Evolutionary conservation across 1,140 invertebrate genomes (phyloP).

Genomic region (Helicorthomorpha holstii): DNA sequence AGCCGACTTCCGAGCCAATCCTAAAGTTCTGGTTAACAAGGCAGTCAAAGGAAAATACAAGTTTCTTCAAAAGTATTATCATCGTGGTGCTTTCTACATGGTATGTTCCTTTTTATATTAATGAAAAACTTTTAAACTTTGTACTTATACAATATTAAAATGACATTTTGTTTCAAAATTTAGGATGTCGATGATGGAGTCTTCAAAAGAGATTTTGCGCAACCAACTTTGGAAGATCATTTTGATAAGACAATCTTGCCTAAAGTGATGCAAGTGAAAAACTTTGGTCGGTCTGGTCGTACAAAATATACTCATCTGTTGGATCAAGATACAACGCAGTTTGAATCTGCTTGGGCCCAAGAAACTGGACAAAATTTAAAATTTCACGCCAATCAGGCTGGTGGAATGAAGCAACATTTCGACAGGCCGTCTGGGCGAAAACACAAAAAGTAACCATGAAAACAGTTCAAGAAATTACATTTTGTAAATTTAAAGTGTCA

Average conservation of each 20-base stretch:
- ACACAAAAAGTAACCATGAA: constrained; percentile 14
- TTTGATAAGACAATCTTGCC: constrained; percentile 98
- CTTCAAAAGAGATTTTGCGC: constrained; percentile 87
- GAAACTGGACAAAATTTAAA: constrained; percentile 78
- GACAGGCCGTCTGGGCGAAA: constrained; percentile 54
- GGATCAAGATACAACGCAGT: constrained; percentile 96
- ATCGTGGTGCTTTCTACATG: constrained; percentile 95
- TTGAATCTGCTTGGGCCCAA: constrained; percentile 90
- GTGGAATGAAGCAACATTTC: constrained; percentile 91
- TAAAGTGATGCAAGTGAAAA: constrained; percentile 99
- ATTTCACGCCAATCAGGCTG: constrained; percentile 72
- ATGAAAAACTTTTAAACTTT: too few species aligned
- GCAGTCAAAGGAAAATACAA: constrained; percentile 97
- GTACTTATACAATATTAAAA: too few species aligned
- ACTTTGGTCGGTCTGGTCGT: constrained; percentile 93
- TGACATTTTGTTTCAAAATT: constrained; percentile 12
- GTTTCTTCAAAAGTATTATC: constrained; percentile 98
- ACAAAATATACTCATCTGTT: constrained; percentile 99
- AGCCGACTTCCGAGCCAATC: constrained; percentile 76
- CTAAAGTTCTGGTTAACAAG: constrained; percentile 86
- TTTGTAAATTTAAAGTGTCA: too few species aligned
- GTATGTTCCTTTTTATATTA: constrained; percentile 16
- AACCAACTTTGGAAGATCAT: constrained; percentile 94
- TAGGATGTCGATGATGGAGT: constrained; percentile 81
- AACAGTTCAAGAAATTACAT: too few species aligned